A percentile compares a stretch with the other conserved stretches of the same genome.
Conservation (phyloP, 2,113 vertebrate genomes). For the Fukomys damarensis region DNA sequence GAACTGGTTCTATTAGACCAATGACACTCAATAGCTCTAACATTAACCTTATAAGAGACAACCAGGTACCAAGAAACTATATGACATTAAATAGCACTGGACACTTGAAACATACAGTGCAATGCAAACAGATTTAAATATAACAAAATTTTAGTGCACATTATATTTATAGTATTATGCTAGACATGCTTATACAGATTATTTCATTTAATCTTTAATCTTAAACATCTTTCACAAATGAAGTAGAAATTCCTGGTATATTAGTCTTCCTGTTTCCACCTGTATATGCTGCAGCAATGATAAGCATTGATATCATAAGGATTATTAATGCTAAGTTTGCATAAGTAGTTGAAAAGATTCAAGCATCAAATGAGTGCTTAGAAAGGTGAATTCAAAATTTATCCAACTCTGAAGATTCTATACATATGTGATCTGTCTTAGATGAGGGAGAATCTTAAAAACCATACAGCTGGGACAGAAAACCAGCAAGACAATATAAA, state of each 20-base stretch:
- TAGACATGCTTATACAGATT: conserved; percentile 21
- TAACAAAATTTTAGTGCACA: not conserved
- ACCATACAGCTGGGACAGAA: not conserved
- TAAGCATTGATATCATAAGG: not conserved
- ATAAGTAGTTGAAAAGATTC: conserved; percentile 9
- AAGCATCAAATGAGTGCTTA: conserved; percentile 10
- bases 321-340: not conserved
- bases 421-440: conserved; percentile 7
- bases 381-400: conserved; percentile 47
- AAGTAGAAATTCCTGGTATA: conserved; percentile 49
- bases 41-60: not conserved
- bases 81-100: conserved; percentile 4
- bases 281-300: not conserved
- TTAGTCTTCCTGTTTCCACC: conserved; percentile 50
- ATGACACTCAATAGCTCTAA: not conserved
- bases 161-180: conserved; percentile 46
- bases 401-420: not conserved
- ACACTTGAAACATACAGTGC: not conserved
- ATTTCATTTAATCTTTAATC: conserved; percentile 31
- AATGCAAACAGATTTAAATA: conserved; percentile 53
- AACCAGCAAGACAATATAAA: not conserved
- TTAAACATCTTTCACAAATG: not conserved
- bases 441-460: not conserved
- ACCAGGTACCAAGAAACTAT: not conserved
- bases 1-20: not conserved